Conservation (phyloP, 92 coral and sea anemone species). For the Zoanthus sansibaricus region DNA sequence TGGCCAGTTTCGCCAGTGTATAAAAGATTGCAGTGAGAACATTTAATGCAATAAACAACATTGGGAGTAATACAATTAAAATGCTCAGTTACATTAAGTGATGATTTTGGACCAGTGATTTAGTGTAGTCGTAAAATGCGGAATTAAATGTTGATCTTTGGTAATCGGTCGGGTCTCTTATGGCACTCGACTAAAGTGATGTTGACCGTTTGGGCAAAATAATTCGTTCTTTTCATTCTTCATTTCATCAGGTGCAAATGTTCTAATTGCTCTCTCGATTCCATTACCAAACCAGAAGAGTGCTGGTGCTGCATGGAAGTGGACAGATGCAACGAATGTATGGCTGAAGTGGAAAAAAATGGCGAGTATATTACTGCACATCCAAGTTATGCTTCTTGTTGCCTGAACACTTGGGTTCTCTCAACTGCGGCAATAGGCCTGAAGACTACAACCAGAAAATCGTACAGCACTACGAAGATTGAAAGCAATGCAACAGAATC, state of each 20-base stretch:
- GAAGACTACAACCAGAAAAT: conserved; percentile 44
- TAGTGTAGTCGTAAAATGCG: too few relatives aligned
- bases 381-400: conserved; percentile 53
- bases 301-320: conserved; percentile 56
- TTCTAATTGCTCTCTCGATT: conserved; percentile 51
- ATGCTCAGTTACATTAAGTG: too few relatives aligned
- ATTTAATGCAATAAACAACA: too few relatives aligned
- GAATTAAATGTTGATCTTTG: conserved; percentile 2
- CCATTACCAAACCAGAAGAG: conserved; percentile 52
- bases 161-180: neutral
- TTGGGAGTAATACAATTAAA: too few relatives aligned
- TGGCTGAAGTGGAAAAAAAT: conserved; percentile 36
- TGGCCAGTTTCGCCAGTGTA: too few relatives aligned
- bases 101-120: too few relatives aligned
- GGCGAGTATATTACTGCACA: conserved; percentile 37
- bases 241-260: conserved; percentile 53
- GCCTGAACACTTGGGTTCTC: conserved; percentile 53
- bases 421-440: conserved; percentile 51
- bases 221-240: conserved; percentile 2
- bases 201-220: conserved; percentile 24
- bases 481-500: conserved; percentile 35
- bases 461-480: conserved; percentile 42
- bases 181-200: conserved; percentile 12
- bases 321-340: conserved; percentile 31
- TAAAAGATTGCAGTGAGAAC: too few relatives aligned